These are phyloP conservation scores for Chauna torquata DNA, from an alignment of 2,113 vertebrate genomes.

Conservation along the genomic window DNA sequence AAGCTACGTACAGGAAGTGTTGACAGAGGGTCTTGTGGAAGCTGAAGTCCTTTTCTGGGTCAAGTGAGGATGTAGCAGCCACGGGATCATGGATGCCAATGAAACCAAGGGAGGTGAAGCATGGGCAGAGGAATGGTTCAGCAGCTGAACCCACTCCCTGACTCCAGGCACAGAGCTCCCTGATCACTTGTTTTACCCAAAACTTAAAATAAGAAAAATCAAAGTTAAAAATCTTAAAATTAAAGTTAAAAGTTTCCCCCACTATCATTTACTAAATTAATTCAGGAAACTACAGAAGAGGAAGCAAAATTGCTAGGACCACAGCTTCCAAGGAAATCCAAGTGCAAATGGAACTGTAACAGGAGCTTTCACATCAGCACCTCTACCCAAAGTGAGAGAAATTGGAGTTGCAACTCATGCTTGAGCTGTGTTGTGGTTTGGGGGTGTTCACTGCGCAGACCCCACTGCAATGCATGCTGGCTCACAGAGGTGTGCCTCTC, in stretches of 20 bases:
- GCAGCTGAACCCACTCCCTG: neutral
- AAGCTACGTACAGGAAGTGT: neutral
- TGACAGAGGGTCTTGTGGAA: accelerated
- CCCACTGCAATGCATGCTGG: accelerated
- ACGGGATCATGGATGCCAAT: neutral
- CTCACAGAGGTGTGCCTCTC: neutral
- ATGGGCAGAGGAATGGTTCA: neutral
- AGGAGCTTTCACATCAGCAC: neutral
- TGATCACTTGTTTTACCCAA: neutral
- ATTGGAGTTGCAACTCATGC: neutral
- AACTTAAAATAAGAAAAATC: neutral
- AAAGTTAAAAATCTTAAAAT: neutral
- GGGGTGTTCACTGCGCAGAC: neutral
- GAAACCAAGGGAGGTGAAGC: neutral
- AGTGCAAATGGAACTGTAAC: neutral
- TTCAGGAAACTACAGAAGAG: neutral
- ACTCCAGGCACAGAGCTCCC: neutral
- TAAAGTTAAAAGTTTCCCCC: neutral
- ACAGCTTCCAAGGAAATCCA: neutral
- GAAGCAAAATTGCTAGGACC: neutral
- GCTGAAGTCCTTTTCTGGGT: neutral
- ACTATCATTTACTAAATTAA: neutral
- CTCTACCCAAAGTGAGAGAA: neutral
- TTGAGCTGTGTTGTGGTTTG: neutral
- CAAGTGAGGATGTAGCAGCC: neutral